phyloP scores from a whole-genome alignment of 2,797 vertebrate genomes.

The Podarcis siculus region DNA sequence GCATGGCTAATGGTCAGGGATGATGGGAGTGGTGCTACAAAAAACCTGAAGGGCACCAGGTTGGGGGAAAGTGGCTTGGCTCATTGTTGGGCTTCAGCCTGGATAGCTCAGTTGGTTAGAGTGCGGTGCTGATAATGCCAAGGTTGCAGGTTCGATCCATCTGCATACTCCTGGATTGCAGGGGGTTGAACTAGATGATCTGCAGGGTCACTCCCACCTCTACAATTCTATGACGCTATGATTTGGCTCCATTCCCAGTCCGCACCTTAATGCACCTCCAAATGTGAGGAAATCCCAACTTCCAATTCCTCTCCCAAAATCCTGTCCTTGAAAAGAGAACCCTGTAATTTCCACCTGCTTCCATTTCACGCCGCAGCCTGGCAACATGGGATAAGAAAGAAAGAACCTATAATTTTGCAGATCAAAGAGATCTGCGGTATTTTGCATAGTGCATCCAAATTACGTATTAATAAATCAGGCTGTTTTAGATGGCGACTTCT shows the following conservation, averaged over 20 bases:
- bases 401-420: background rate
- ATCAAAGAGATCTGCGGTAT: background rate
- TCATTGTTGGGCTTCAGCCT: background rate
- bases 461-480: conserved; percentile 14
- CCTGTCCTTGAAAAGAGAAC: conserved; percentile 35
- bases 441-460: background rate
- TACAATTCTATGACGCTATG: background rate
- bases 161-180: too few species aligned
- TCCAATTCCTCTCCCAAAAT: conserved; percentile 15
- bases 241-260: background rate
- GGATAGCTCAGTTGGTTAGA: too few species aligned
- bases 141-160: too few species aligned
- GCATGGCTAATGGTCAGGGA: background rate
- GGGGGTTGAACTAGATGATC: too few species aligned
- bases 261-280: conserved; percentile 30
- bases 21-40: too few species aligned
- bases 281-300: conserved; percentile 30
- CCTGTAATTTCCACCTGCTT: background rate
- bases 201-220: too few species aligned
- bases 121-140: too few species aligned
- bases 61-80: too few species aligned
- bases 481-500: conserved; percentile 4
- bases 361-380: background rate
- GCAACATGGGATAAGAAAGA: background rate
- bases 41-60: too few species aligned